Percentiles rank a stretch among this genome's conserved stretches.
These are phyloP conservation scores for Prenolepis imparis DNA, from an alignment of 2,888 invertebrate species.

Conservation along the genomic window DNA sequence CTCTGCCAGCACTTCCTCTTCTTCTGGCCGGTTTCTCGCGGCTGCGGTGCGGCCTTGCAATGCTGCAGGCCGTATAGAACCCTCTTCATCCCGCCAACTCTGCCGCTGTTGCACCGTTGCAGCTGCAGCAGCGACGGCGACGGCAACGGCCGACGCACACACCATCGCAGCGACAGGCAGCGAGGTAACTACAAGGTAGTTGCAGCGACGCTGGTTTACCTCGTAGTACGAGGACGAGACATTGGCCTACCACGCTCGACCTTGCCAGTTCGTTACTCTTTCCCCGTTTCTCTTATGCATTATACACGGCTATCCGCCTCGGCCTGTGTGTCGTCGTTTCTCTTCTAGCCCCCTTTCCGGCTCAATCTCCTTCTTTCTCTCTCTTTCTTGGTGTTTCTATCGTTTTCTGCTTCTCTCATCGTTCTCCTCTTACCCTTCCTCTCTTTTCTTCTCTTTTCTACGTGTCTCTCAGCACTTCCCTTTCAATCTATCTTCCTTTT, in stretches of 20 bases:
- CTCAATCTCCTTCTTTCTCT: conserved; percentile 58
- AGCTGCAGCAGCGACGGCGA: conserved; percentile 66
- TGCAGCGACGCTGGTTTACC: conserved; percentile 76
- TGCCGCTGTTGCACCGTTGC: conserved; percentile 76
- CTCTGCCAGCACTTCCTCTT: conserved; percentile 73
- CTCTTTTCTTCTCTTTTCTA: conserved; percentile 36
- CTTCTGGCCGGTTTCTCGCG: conserved; percentile 78
- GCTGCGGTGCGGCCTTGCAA: conserved; percentile 84
- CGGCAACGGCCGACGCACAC: conserved; percentile 55
- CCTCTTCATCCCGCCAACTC: conserved; percentile 43
- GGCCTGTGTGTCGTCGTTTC: conserved; percentile 63
- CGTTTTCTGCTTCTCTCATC: conserved; percentile 43
- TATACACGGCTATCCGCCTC: conserved; percentile 78
- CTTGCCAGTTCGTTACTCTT: conserved; percentile 86
- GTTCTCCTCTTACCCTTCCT: conserved; percentile 52
- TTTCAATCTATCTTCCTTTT: conserved; percentile 66
- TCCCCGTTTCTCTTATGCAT: conserved; percentile 82
- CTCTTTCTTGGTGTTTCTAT: conserved; percentile 47
- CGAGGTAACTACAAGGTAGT: conserved; percentile 67
- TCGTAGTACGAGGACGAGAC: conserved; percentile 83
- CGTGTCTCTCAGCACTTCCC: conserved; percentile 49
- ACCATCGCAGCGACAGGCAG: conserved; percentile 52
- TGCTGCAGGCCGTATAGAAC: conserved; percentile 77
- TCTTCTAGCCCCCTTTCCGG: conserved; percentile 53
- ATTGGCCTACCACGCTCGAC: conserved; percentile 85